Base-by-base conservation (phyloP, 2,113 vertebrate species). In the Thymallus thymallus region DNA sequence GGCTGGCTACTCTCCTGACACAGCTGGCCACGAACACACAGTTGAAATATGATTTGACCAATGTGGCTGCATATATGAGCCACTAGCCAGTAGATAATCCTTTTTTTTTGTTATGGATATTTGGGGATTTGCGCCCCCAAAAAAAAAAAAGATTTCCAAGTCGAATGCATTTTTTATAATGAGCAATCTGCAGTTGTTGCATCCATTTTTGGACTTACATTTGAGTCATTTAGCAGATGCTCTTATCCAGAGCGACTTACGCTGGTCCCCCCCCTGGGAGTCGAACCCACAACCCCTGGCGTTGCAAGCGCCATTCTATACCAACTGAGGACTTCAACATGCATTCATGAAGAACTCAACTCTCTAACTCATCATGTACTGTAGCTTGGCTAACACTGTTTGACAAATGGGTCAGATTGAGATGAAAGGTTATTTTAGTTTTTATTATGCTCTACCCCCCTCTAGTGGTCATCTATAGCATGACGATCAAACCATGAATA, bases 401-500 rank as follows among this genome's bases (percentile, higher is more conserved):
- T 7, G 61, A 13, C 23, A 26, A 63, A 29, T 23, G 2, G 22
- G 61, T 26, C 10, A 63, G 23, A 63, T 14, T 24, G 5, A 12
- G 3, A 62, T 24, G 18, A 9, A 63, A 60, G 66, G 35, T 32
- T 67, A 9, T 23, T 7, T n/a, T n/a, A 67, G 14, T 1, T 22
- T 20, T n/a, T 24, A n/a, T 29, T 3, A 55, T 41, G 45, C 4
- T 18, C 14, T 68, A 26, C 64, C 73, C 69, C 74, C 41, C 78
- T 69, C 76, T 77, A 71, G 73, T 77, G 78, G 74, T 55, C 65
- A 63, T 18, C 5, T 0, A 1, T 29, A 24, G 32, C 46, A 35
- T 51, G 68, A 60, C 23, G 30, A 4, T 41, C 46, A 26, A 23
- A 13, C 18, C 32, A n/a, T 13, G n/a, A 14, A 6, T 23, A 3